phyloP scores from a whole-genome alignment of 2,888 invertebrate species.

The Lithophane socia region DNA sequence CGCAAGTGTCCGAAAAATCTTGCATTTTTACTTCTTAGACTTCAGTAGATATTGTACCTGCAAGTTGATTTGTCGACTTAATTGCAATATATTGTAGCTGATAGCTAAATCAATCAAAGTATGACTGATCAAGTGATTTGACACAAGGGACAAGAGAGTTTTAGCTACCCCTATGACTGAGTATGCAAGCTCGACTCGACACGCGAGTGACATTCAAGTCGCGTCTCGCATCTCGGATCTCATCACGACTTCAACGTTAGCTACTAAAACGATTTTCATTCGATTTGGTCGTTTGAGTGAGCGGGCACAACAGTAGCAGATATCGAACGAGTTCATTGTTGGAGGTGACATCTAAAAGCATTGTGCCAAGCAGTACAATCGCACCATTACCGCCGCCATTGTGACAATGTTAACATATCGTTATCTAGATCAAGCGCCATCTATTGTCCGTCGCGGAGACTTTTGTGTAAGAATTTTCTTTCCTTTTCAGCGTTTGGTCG shows the following conservation, averaged over 20 bases:
- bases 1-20: neutral
- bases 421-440: constrained; percentile 90
- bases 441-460: constrained; percentile 87
- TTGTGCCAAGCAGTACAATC: constrained; percentile 88
- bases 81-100: neutral
- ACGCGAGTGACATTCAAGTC: constrained; percentile 13
- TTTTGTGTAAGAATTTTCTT: constrained; percentile 81
- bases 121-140: neutral
- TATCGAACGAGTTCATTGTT: constrained; percentile 87
- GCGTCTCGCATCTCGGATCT: constrained; percentile 18
- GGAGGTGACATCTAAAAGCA: constrained; percentile 88
- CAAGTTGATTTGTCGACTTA: neutral
- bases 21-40: neutral
- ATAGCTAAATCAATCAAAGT: neutral
- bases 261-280: constrained; percentile 78
- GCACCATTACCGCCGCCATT: constrained; percentile 89
- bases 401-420: constrained; percentile 90
- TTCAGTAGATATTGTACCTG: neutral
- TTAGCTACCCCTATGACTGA: neutral
- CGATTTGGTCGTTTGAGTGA: constrained; percentile 80
- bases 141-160: neutral
- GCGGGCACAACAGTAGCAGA: constrained; percentile 84
- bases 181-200: neutral
- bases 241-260: constrained; percentile 50
- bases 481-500: constrained; percentile 76